Evolutionary conservation across 2,888 invertebrate species (phyloP).

Genomic region (Leptopilina syphax): DNA sequence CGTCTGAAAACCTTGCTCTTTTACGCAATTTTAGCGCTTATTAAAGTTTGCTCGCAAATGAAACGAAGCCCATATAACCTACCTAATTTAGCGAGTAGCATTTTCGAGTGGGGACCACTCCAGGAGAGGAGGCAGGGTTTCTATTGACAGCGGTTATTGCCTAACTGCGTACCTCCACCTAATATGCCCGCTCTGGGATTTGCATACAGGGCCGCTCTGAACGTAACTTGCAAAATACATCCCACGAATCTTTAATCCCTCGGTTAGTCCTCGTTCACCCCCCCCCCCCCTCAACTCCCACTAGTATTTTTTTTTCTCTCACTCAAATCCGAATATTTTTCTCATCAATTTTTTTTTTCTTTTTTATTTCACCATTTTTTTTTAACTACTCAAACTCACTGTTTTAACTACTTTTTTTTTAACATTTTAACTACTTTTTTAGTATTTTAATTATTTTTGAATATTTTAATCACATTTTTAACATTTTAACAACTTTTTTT

Average conservation of each 20-base stretch:
- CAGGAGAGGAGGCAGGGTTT: slow-evolving; percentile 69
- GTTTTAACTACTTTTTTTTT: too few species aligned
- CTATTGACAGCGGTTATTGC: slow-evolving; percentile 78
- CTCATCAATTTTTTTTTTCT: slow-evolving; percentile 3
- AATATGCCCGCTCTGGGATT: slow-evolving; percentile 75
- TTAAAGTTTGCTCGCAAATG: slow-evolving; percentile 78
- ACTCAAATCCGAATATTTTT: slow-evolving; percentile 37
- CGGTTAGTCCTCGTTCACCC: slow-evolving; percentile 48
- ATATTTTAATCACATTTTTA: too few species aligned
- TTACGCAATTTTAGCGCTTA: slow-evolving; percentile 77
- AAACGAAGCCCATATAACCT: slow-evolving; percentile 77
- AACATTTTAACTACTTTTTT: too few species aligned
- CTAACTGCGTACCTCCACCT: slow-evolving; percentile 77
- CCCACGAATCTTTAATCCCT: slow-evolving; percentile 74
- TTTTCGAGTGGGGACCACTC: slow-evolving; percentile 76
- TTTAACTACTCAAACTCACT: too few species aligned
- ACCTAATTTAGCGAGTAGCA: slow-evolving; percentile 77
- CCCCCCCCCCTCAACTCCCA: slow-evolving; percentile 13
- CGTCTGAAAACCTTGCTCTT: slow-evolving; percentile 77
- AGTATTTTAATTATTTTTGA: too few species aligned
- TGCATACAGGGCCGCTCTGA: slow-evolving; percentile 72
- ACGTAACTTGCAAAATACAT: slow-evolving; percentile 74
- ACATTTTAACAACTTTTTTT: too few species aligned
- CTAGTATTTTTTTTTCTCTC: slow-evolving; percentile 40
- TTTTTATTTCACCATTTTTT: too few species aligned